These are phyloP conservation scores for Melanerpes formicivorus DNA, from an alignment of 2,113 vertebrate genomes.

Conservation along the genomic window DNA sequence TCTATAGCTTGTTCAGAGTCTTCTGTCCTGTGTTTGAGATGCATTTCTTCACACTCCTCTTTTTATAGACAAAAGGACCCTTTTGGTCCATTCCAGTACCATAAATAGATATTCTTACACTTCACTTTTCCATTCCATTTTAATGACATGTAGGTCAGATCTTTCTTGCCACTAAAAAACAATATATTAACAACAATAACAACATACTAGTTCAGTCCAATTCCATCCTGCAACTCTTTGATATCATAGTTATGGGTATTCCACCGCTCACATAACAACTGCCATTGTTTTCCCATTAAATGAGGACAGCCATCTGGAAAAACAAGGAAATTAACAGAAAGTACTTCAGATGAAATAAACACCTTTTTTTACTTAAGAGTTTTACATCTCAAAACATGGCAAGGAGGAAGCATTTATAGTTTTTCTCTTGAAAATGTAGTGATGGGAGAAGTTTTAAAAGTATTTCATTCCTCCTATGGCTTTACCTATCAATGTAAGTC, in stretches of 20 bases:
- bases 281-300: not conserved
- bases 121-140: not conserved
- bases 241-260: not conserved
- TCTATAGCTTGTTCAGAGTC: not conserved
- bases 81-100: not conserved
- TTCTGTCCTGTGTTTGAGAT: not conserved
- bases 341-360: not conserved
- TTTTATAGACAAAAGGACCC: not conserved
- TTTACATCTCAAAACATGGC: not conserved
- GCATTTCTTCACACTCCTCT: not conserved
- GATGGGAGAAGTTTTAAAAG: accelerated
- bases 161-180: not conserved
- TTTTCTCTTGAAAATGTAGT: not conserved
- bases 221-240: not conserved
- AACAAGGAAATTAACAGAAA: not conserved
- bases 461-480: not conserved
- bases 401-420: accelerated
- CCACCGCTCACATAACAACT: not conserved
- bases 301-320: not conserved
- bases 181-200: not conserved
- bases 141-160: not conserved
- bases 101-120: not conserved
- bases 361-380: not conserved
- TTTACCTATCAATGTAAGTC: not conserved
- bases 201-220: not conserved